A percentile compares a stretch with the other conserved stretches of the same genome.
Evolutionary conservation across 2,888 invertebrate genomes (phyloP).

Genomic region (Drosophila merina): DNA sequence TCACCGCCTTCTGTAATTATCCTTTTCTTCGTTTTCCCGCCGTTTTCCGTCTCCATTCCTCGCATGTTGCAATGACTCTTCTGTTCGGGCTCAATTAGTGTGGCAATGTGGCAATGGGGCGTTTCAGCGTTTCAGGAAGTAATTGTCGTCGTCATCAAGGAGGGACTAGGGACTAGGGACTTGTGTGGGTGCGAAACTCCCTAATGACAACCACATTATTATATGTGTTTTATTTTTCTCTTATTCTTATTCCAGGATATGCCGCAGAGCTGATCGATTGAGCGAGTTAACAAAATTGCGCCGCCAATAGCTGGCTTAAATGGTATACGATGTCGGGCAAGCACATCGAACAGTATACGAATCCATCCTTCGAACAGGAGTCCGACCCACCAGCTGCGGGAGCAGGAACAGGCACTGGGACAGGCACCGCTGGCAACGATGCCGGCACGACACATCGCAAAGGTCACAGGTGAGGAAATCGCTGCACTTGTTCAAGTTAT

Average conservation of each 20-base stretch:
- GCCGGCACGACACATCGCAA: constrained; percentile 86
- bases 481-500: constrained; percentile 48
- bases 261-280: constrained; percentile 48
- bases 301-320: constrained; percentile 47
- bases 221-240: neutral
- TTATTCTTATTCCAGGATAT: constrained; percentile 47
- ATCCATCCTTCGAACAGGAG: constrained; percentile 80
- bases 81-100: constrained; percentile 40
- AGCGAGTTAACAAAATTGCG: constrained; percentile 48
- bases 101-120: constrained; percentile 43
- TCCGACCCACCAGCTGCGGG: constrained; percentile 28
- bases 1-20: constrained; percentile 69
- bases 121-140: constrained; percentile 37
- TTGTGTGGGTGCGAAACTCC: constrained; percentile 15
- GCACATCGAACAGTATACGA: constrained; percentile 73
- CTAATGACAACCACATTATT: constrained; percentile 20
- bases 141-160: constrained; percentile 41
- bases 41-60: neutral
- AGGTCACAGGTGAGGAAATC: constrained; percentile 86
- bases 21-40: constrained; percentile 22
- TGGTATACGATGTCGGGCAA: constrained; percentile 61
- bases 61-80: constrained; percentile 35
- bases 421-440: constrained; percentile 47
- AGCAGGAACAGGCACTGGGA: constrained; percentile 14
- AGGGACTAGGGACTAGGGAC: constrained; percentile 6